Conservation (phyloP, 2,113 vertebrate species). For the Melanocharis versteri region DNA sequence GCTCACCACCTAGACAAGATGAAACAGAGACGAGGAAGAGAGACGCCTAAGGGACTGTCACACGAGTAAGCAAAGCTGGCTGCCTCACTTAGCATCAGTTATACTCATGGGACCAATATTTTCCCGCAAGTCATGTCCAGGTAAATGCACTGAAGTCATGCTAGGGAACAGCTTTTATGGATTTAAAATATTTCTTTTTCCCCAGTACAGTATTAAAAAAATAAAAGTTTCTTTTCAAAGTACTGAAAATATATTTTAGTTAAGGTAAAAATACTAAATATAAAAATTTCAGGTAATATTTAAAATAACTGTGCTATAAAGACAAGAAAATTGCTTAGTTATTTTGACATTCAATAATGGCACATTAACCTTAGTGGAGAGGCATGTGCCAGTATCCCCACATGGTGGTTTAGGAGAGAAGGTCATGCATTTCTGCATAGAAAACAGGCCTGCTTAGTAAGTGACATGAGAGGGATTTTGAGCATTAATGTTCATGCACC, state of each 20-base stretch:
- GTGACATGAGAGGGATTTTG: not conserved
- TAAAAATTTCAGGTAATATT: constrained; percentile 49
- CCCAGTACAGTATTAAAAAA: constrained; percentile 61
- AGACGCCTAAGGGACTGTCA: not conserved
- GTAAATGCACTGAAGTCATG: not conserved
- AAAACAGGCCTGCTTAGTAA: constrained; percentile 9
- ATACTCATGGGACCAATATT: not conserved
- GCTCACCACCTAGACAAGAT: not conserved
- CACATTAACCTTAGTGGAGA: constrained; percentile 6
- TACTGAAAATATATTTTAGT: constrained; percentile 62
- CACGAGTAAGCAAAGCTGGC: constrained; percentile 1
- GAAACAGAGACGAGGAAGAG: not conserved
- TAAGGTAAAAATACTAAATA: constrained; percentile 66
- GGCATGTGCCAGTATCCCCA: constrained; percentile 1
- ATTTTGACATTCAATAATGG: constrained; percentile 42
- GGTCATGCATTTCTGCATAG: constrained; percentile 47
- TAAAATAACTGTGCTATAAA: constrained; percentile 58
- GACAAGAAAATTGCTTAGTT: constrained; percentile 31
- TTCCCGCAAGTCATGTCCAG: not conserved
- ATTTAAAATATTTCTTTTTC: constrained; percentile 19
- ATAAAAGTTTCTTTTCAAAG: constrained; percentile 62
- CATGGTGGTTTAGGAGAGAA: constrained; percentile 21
- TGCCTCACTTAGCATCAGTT: not conserved
- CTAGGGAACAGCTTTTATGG: not conserved
- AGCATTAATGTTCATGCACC: not conserved